Evolutionary conservation across 2,113 vertebrate species (phyloP), one percentile per base, ranked within the genome.

Genomic region (Physeter macrocephalus): DNA sequence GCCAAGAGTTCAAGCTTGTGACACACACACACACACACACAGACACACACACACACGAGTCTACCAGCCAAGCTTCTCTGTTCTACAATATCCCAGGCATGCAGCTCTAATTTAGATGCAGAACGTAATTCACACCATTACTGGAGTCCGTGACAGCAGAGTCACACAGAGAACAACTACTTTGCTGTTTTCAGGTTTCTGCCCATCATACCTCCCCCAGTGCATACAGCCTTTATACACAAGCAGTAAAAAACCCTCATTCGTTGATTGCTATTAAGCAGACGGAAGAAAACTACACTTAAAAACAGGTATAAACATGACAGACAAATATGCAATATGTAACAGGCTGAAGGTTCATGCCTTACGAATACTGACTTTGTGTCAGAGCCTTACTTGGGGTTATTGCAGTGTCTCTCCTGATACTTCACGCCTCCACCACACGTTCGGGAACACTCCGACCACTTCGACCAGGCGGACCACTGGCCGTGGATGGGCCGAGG

Each of bases 401-500:
- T 99, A 95, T 98, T 99, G 98, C 99, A 99, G 95, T 99, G 99
- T 66, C 99, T 99, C 57, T 99, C 99, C 46, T 99, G 99, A 82
- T 99, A 98, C 80, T 98, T 99, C 84, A 99, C 99, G 52, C 99
- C 99, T 74, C 99, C 99, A 71, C 99, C 99, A 15, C 99, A 99
- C 2, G 99, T 99, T 66, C 99, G 98, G 54, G 99, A 99, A 96
- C 99, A 99, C n/a, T 99, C 99, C 0, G 99, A 99, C 99, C 99
- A 99, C 93, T 98, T 98, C 0, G 99, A 99, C 99, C 99, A 99
- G 43, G 98, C 31, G 0, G 99, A 99, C 99, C 99, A 99, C 86
- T 99, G 99, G 49, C 99, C 99, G 0, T 99, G 98, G 57, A 99
- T 71, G 0, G 99, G 98, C 88, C 98, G 98, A 18, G 99, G 99